A percentile compares a stretch with the other conserved stretches of the same genome.
Evolutionary conservation across 2,888 invertebrate species (phyloP).

Genomic region (Byasa hedistus): DNA sequence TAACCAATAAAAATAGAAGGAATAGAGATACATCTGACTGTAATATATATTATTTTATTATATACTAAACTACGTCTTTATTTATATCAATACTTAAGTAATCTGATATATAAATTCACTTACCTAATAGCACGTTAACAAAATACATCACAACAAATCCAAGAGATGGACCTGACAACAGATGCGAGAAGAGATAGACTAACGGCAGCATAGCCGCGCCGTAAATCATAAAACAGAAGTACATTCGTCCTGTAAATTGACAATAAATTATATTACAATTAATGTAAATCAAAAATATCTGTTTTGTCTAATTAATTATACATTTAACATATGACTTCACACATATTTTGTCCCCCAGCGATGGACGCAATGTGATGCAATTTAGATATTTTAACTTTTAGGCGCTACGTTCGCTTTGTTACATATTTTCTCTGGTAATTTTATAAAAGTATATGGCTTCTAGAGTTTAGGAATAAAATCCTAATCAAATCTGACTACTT

Average conservation of each 20-base stretch:
- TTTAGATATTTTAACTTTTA: no score
- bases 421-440: no score
- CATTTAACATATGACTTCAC: no score
- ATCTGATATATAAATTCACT: constrained; percentile 35
- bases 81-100: not conserved
- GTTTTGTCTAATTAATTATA: not conserved
- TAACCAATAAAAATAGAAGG: not conserved
- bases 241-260: constrained; percentile 72
- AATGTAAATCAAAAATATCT: not conserved
- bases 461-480: no score
- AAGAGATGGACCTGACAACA: constrained; percentile 86
- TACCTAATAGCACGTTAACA: constrained; percentile 86
- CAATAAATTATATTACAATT: not conserved
- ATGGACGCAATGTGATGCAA: no score
- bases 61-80: not conserved
- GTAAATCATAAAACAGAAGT: constrained; percentile 83
- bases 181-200: constrained; percentile 83
- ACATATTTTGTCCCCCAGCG: no score
- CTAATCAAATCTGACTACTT: no score
- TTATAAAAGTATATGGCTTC: no score
- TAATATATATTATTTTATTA: not conserved
- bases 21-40: not conserved
- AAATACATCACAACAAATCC: constrained; percentile 88
- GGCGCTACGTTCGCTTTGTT: no score
- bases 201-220: constrained; percentile 86